Conservation (phyloP, 2,888 invertebrate species). For the Mythimna albipuncta region DNA sequence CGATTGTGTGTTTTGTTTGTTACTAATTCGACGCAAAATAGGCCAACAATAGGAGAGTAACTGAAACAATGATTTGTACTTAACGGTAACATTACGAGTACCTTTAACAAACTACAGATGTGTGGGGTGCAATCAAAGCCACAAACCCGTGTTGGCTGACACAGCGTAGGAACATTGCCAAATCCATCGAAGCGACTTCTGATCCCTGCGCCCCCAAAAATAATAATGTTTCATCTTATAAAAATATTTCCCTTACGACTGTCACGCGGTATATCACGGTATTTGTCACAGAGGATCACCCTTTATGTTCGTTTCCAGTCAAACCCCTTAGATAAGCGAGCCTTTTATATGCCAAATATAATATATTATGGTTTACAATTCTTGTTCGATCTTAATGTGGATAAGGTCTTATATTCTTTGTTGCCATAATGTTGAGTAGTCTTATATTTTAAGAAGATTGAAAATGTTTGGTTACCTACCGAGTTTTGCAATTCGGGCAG, state of each 20-base stretch:
- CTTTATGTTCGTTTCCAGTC: slow-evolving; percentile 91
- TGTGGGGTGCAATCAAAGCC: slow-evolving; percentile 59
- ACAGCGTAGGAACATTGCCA: slow-evolving; percentile 75
- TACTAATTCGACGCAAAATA: slow-evolving; percentile 55
- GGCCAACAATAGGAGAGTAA: slow-evolving; percentile 45
- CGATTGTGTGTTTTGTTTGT: slow-evolving; percentile 71
- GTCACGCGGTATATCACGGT: slow-evolving; percentile 90
- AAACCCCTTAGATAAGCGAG: slow-evolving; percentile 91
- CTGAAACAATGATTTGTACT: slow-evolving; percentile 51
- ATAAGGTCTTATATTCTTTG: slow-evolving; percentile 60
- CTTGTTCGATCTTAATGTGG: slow-evolving; percentile 78
- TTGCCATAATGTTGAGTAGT: background rate
- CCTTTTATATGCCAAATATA: slow-evolving; percentile 91
- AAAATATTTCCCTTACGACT: slow-evolving; percentile 91
- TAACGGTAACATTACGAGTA: slow-evolving; percentile 31
- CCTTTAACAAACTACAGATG: slow-evolving; percentile 55
- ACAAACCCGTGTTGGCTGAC: slow-evolving; percentile 64
- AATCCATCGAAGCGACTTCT: slow-evolving; percentile 86
- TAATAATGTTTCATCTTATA: slow-evolving; percentile 91
- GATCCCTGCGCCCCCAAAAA: slow-evolving; percentile 89
- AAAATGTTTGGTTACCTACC: background rate
- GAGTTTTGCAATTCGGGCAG: background rate
- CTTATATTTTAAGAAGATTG: too few species aligned
- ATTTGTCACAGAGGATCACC: slow-evolving; percentile 91
- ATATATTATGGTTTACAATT: slow-evolving; percentile 91